Percentiles rank a stretch among this genome's conserved stretches.
Evolutionary conservation across 2,113 vertebrate species (phyloP).

Genomic region (Chrysemys picta): DNA sequence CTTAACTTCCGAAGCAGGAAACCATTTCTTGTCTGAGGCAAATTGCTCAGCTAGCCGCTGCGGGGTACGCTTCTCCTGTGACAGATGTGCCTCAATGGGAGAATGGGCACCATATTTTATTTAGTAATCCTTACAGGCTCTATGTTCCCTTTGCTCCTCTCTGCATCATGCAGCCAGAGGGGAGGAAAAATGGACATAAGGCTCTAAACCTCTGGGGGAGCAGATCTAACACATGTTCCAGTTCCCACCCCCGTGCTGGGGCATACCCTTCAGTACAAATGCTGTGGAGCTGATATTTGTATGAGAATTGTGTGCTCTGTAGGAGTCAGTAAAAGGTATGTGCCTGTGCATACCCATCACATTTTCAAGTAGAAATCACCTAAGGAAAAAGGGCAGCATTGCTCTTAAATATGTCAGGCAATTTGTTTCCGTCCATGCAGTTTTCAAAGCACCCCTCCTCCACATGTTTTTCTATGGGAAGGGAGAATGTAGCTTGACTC

Average conservation of each 20-base stretch:
- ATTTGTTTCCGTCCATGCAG: neutral
- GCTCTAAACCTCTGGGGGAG: neutral
- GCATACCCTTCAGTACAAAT: neutral
- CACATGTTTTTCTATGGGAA: neutral
- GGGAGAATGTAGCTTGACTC: neutral
- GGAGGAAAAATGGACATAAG: neutral
- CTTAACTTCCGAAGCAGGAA: neutral
- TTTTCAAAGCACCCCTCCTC: neutral
- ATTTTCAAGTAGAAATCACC: neutral
- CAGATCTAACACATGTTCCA: neutral
- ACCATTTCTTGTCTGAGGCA: neutral
- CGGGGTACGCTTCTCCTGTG: neutral
- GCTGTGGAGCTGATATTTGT: neutral
- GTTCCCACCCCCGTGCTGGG: neutral
- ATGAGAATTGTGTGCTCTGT: neutral
- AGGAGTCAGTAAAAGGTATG: neutral
- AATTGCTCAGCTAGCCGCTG: neutral
- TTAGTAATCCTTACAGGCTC: neutral
- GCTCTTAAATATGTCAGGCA: neutral
- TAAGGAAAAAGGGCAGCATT: neutral
- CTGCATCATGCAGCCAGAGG: neutral
- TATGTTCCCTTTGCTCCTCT: neutral
- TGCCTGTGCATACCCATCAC: neutral
- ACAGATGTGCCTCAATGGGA: neutral
- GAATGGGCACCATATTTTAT: neutral